Evolutionary conservation across 1,140 invertebrate genomes (phyloP).

Genomic region (Catajapyx aquilonaris): DNA sequence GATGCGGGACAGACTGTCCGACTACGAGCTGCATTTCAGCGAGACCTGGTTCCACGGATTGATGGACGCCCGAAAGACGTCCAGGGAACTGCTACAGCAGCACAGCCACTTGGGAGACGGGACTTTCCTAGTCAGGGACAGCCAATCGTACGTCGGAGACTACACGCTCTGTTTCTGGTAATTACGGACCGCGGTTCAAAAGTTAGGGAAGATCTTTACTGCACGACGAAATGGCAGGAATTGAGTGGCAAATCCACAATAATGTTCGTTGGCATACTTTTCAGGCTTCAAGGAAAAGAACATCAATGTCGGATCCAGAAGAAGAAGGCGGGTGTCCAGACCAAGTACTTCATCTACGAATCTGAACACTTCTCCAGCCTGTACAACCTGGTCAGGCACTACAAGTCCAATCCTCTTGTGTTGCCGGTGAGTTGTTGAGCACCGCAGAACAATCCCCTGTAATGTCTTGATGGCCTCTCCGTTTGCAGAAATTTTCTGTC

Average conservation of each 20-base stretch:
- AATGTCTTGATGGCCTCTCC: too few relatives aligned
- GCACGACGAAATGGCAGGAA: too few relatives aligned
- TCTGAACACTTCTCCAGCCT: slow-evolving; percentile 76
- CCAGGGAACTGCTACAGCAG: slow-evolving; percentile 24
- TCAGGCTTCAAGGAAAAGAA: slow-evolving; percentile 60
- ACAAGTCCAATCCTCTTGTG: slow-evolving; percentile 60
- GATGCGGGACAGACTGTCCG: too few relatives aligned
- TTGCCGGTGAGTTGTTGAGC: slow-evolving; percentile 45
- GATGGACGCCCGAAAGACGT: slow-evolving; percentile 23
- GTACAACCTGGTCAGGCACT: slow-evolving; percentile 79
- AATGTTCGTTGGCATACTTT: too few relatives aligned
- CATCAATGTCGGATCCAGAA: slow-evolving; percentile 85
- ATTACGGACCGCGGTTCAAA: slow-evolving; percentile 33
- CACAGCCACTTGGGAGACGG: slow-evolving; percentile 31
- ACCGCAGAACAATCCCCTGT: too few relatives aligned
- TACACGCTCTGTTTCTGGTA: slow-evolving; percentile 89
- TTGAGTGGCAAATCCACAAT: too few relatives aligned
- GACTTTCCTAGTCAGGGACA: slow-evolving; percentile 69
- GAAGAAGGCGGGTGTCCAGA: slow-evolving; percentile 69
- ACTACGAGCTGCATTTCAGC: slow-evolving; percentile 31
- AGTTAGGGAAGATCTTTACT: too few relatives aligned
- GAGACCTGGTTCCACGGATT: too few relatives aligned
- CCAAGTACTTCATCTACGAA: slow-evolving; percentile 81
- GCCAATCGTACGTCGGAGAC: slow-evolving; percentile 90
- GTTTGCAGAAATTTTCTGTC: slow-evolving; percentile 76